Evolutionary conservation across 2,797 vertebrate genomes (phyloP).

Genomic region (Pantherophis alleghaniensis): DNA sequence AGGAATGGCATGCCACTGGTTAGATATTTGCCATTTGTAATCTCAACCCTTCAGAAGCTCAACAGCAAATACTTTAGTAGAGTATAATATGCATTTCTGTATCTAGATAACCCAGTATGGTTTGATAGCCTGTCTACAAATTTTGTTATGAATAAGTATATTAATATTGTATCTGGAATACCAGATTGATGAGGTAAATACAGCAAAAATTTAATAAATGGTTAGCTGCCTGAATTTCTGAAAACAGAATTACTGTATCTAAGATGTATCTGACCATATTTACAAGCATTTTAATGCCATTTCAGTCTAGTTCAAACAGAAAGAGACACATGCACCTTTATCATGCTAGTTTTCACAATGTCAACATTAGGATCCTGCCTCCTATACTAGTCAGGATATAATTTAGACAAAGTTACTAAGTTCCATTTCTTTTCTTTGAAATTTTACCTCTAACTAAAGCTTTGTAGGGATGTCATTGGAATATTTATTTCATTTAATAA

Average conservation of each 20-base stretch:
- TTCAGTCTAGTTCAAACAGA: not conserved
- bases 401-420: not conserved
- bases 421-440: not conserved
- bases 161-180: fast-evolving
- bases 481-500: not conserved
- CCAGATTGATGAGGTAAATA: not conserved
- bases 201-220: not conserved
- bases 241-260: not conserved
- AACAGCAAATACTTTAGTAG: not conserved
- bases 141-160: fast-evolving
- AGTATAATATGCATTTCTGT: not conserved
- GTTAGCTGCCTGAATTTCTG: not conserved
- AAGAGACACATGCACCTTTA: not conserved
- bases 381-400: not conserved
- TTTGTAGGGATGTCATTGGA: not conserved
- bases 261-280: not conserved
- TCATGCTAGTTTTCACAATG: not conserved
- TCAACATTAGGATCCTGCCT: not conserved
- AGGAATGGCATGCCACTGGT: not conserved
- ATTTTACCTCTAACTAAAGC: not conserved
- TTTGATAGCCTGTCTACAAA: not conserved
- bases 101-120: not conserved
- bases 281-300: not conserved
- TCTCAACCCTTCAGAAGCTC: not conserved
- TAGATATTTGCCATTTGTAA: conserved; percentile 10